A percentile compares a stretch with the other conserved stretches of the same genome.
Conservation (phyloP, 2,888 invertebrate species). For the Hololepta plana region DNA sequence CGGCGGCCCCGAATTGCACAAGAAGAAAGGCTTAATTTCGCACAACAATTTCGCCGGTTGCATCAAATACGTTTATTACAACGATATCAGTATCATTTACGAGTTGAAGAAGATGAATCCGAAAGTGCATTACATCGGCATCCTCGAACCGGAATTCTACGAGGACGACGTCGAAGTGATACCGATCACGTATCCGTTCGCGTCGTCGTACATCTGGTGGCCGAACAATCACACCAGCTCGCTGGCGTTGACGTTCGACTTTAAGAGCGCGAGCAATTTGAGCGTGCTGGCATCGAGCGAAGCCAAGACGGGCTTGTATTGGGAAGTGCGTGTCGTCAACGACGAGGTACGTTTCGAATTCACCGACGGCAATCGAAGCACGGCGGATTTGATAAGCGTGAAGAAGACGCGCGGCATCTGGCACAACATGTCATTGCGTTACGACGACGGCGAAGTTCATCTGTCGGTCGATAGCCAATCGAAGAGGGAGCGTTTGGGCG, state of each 20-base stretch:
- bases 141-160: constrained; percentile 65
- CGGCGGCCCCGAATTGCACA: constrained; percentile 51
- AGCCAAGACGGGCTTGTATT: constrained; percentile 60
- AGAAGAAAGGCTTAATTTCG: constrained; percentile 49
- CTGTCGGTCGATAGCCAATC: constrained; percentile 60
- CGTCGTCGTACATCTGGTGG: constrained; percentile 83
- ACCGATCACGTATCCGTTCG: constrained; percentile 81
- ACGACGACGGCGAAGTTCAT: constrained; percentile 52
- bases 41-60: constrained; percentile 51
- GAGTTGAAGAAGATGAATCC: constrained; percentile 71
- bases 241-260: constrained; percentile 67
- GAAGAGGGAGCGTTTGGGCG: constrained; percentile 35
- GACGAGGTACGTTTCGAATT: constrained; percentile 75
- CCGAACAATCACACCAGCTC: constrained; percentile 55
- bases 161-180: constrained; percentile 73
- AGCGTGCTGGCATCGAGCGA: constrained; percentile 76
- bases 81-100: constrained; percentile 80
- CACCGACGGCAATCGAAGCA: constrained; percentile 54
- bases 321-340: constrained; percentile 75
- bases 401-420: constrained; percentile 66
- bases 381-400: constrained; percentile 60
- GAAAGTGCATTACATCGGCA: constrained; percentile 34
- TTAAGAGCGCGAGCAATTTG: constrained; percentile 62
- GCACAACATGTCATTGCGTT: constrained; percentile 68
- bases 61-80: constrained; percentile 82